phyloP scores from a whole-genome alignment of 2,888 invertebrate species.

The Venustoraphidia nigricollis region DNA sequence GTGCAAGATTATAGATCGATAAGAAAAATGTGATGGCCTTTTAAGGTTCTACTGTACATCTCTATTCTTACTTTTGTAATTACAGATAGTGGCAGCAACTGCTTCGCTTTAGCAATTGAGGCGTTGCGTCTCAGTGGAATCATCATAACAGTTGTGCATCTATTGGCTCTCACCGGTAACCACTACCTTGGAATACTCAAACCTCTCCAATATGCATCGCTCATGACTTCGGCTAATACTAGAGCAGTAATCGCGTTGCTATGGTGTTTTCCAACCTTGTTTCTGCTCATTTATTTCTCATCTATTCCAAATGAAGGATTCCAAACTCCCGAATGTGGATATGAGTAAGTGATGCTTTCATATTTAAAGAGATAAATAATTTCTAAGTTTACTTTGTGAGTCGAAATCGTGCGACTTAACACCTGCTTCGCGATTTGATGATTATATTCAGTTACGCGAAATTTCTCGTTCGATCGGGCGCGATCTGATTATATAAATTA shows the following conservation, averaged over 20 bases:
- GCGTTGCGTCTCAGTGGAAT: conserved; percentile 38
- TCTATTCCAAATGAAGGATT: conserved; percentile 31
- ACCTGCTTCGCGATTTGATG: too few relatives aligned
- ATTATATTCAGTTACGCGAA: too few relatives aligned
- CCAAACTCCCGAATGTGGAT: conserved; percentile 18
- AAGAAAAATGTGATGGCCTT: too few relatives aligned
- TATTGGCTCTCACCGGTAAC: conserved; percentile 44
- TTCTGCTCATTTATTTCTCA: conserved; percentile 34
- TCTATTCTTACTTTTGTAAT: neutral
- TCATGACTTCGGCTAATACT: conserved; percentile 33
- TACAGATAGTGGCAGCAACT: conserved; percentile 12
- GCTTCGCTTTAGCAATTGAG: conserved; percentile 24
- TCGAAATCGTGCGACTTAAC: neutral
- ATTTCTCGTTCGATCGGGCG: too few relatives aligned
- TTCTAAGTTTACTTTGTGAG: neutral
- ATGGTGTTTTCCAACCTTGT: conserved; percentile 38
- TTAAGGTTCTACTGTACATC: too few relatives aligned
- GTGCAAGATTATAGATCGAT: too few relatives aligned
- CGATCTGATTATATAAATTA: too few relatives aligned
- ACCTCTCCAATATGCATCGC: conserved; percentile 36
- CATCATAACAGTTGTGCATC: conserved; percentile 43
- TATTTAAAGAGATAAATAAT: neutral
- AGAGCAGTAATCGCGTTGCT: conserved; percentile 31
- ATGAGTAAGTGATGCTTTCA: conserved; percentile 8
- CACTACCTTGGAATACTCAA: conserved; percentile 47